These are phyloP conservation scores for Xenopus tropicalis DNA, from an alignment of 2,113 vertebrate species.

Conservation along the genomic window DNA sequence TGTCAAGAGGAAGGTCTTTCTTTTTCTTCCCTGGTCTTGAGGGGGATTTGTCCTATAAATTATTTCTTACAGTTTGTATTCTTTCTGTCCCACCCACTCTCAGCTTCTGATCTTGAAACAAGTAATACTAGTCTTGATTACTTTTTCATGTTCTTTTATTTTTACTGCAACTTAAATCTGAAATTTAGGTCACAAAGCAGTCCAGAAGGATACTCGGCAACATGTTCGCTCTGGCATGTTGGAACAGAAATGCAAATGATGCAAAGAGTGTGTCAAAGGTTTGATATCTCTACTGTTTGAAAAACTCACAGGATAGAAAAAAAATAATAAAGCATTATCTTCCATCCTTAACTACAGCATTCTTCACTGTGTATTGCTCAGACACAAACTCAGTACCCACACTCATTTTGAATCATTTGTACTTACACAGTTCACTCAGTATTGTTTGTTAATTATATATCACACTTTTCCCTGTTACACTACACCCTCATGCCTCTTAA, in stretches of 20 bases:
- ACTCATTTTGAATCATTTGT: no score
- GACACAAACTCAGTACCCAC: no score
- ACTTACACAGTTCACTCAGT: no score
- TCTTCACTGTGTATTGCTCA: not conserved
- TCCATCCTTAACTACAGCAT: not conserved
- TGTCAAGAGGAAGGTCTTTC: conserved; percentile 77
- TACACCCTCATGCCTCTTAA: no score
- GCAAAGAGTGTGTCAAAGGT: not conserved
- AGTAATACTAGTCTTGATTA: conserved; percentile 36
- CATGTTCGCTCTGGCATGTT: conserved; percentile 8
- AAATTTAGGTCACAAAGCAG: conserved; percentile 5
- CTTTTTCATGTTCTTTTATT: conserved; percentile 49
- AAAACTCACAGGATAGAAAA: not conserved
- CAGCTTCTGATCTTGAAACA: conserved; percentile 43
- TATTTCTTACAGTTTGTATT: conserved; percentile 57
- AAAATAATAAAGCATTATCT: no score
- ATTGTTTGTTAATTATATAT: no score
- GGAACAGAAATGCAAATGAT: not conserved
- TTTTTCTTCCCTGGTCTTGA: conserved; percentile 57
- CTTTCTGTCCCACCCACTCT: conserved; percentile 45
- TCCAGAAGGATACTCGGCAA: conserved; percentile 19
- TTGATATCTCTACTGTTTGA: not conserved
- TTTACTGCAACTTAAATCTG: conserved; percentile 42
- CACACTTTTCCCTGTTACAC: no score
- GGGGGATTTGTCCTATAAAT: conserved; percentile 62